Percentiles rank a stretch among this genome's conserved stretches.
phyloP scores from a whole-genome alignment of 2,113 vertebrate species.

The Dromaius novaehollandiae region DNA sequence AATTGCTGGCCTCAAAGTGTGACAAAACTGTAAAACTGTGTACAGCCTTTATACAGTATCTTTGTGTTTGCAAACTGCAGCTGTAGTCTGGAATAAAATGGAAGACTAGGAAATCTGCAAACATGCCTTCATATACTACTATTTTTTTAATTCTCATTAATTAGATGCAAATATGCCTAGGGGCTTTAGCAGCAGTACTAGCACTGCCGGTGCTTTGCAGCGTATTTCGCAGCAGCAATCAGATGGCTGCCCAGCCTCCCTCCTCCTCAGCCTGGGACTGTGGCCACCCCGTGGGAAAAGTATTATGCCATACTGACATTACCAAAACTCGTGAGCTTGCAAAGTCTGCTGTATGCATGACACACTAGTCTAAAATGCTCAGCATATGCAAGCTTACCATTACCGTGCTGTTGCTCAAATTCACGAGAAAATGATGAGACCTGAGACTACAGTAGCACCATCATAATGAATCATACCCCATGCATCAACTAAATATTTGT shows the following conservation, averaged over 20 bases:
- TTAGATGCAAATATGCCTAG: not conserved
- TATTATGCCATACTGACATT: not conserved
- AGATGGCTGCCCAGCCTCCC: not conserved
- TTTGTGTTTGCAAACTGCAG: not conserved
- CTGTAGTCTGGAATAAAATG: not conserved
- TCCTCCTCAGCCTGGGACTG: not conserved
- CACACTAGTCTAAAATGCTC: not conserved
- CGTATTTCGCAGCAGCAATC: not conserved
- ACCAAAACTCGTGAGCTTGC: not conserved
- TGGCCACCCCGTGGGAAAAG: not conserved
- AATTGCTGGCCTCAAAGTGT: not conserved
- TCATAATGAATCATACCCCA: constrained; percentile 43
- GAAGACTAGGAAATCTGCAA: not conserved
- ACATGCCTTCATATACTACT: not conserved
- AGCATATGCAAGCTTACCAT: not conserved
- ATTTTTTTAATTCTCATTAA: not conserved
- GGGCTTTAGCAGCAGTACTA: not conserved
- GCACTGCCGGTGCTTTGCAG: not conserved
- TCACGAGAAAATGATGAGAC: not conserved
- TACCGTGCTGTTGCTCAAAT: not conserved
- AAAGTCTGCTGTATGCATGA: not conserved
- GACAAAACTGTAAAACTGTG: not conserved
- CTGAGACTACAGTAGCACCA: not conserved
- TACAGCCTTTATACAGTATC: not conserved
- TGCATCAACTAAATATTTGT: constrained; percentile 55